phyloP scores from a whole-genome alignment of 1,140 invertebrate genomes.

The Tyrophagus putrescentiae region DNA sequence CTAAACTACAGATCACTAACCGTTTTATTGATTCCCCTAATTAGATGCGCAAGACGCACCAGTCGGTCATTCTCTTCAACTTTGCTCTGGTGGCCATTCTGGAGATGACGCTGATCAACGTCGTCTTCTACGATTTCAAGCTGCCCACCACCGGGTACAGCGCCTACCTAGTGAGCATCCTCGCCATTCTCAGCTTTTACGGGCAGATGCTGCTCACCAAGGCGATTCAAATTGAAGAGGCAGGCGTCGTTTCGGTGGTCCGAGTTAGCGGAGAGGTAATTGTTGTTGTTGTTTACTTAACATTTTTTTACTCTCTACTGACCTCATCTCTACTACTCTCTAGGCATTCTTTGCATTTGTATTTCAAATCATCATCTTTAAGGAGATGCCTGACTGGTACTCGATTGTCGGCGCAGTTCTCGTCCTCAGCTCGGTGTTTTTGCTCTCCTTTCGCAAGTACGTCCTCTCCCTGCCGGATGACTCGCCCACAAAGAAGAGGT shows the following conservation, averaged over 20 bases:
- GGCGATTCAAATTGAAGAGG: slow-evolving; percentile 29
- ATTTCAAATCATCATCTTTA: slow-evolving; percentile 53
- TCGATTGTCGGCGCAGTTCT: slow-evolving; percentile 63
- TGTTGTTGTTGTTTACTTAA: not conserved
- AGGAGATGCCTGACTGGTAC: slow-evolving; percentile 29
- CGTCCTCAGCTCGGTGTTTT: slow-evolving; percentile 61
- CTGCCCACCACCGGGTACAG: slow-evolving; percentile 60
- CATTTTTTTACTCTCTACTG: not conserved
- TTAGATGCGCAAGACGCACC: slow-evolving; percentile 54
- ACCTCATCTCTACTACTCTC: not conserved
- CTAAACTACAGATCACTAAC: no score
- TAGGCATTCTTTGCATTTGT: slow-evolving; percentile 73
- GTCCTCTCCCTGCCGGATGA: slow-evolving; percentile 40
- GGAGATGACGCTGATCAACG: slow-evolving; percentile 57
- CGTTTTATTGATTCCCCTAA: not conserved
- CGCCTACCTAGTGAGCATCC: slow-evolving; percentile 55
- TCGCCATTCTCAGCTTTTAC: slow-evolving; percentile 37
- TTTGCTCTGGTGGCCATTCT: slow-evolving; percentile 65
- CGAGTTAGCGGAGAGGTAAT: slow-evolving; percentile 39
- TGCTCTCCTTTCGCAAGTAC: slow-evolving; percentile 70
- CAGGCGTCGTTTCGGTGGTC: slow-evolving; percentile 29
- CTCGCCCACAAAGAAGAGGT: slow-evolving; percentile 20
- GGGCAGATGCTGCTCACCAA: slow-evolving; percentile 28
- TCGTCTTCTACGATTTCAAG: slow-evolving; percentile 57
- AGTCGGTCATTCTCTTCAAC: slow-evolving; percentile 73